Evolutionary conservation across 2,797 vertebrate species (phyloP), one percentile per base, ranked within the genome.

Genomic region (Sebastes minor): DNA sequence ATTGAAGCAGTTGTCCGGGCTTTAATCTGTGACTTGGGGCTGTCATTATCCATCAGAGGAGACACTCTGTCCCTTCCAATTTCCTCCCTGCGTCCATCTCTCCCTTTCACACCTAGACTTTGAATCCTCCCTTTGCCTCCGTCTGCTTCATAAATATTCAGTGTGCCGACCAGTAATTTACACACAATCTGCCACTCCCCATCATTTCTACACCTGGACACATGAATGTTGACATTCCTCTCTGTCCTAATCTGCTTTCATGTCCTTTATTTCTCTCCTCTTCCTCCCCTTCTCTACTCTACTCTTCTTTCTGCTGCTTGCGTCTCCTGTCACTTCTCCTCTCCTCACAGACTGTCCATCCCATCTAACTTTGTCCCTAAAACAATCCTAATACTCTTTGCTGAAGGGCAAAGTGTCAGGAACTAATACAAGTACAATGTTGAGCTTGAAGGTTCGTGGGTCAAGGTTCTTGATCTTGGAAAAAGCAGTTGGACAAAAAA

Each of bases 131-230:
- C 69, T 78, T 55, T 84, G 61, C 86, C 76, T 90, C 78, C 7
- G 74, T 77, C 77, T 69, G 67, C 73, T 86, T 92, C 86, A 94
- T 96, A 93, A 95, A 96, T 96, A 96, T 96, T 96, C 93, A 95
- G 76, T 33, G 49, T 28, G 77, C 63, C 35, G 38, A 78, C 77
- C 76, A 77, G 68, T 81, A 90, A 86, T 92, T 91, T 86, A 74
- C 78, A 81, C 87, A 83, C 76, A 86, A 66, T 81, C 83, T 90
- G 87, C 81, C 84, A 84, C 71, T 83, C 80, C 53, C 74, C 61
- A 93, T 94, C 92, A 92, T 86, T 85, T 88, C 87, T 71, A 68
- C 88, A 90, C 76, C 87, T 91, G 78, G 85, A 87, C 89, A 89
- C 94, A 92, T 86, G 80, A 60, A 86, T 76, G 55, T 64, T 91